These are phyloP conservation scores for Campodea augens DNA, from an alignment of 1,140 invertebrate genomes.

Conservation along the genomic window DNA sequence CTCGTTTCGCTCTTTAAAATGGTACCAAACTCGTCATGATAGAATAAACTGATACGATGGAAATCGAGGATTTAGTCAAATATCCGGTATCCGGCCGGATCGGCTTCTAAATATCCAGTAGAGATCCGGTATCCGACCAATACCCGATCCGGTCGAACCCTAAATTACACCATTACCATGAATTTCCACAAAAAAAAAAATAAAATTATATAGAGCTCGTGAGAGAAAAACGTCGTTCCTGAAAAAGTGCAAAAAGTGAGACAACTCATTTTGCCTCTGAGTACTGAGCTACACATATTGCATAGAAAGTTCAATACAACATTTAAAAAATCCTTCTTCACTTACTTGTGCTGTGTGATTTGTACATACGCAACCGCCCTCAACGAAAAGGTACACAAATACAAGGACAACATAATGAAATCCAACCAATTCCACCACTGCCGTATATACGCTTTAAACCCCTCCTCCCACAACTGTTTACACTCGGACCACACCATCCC, in stretches of 20 bases:
- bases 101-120: too few species aligned
- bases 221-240: neutral
- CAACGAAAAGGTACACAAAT: slow-evolving; percentile 32
- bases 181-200: neutral
- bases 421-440: slow-evolving; percentile 40
- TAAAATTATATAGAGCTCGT: neutral
- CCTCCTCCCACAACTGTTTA: slow-evolving; percentile 36
- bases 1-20: too few species aligned
- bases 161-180: neutral
- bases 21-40: too few species aligned
- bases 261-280: too few species aligned
- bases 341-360: slow-evolving; percentile 18
- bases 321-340: slow-evolving; percentile 1
- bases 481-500: slow-evolving; percentile 33
- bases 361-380: slow-evolving; percentile 31
- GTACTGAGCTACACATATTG: too few species aligned
- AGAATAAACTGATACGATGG: too few species aligned
- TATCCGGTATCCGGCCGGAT: too few species aligned
- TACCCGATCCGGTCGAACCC: too few species aligned
- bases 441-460: slow-evolving; percentile 30
- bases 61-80: too few species aligned
- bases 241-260: too few species aligned
- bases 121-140: too few species aligned
- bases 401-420: slow-evolving; percentile 36
- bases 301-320: too few species aligned